Conservation (phyloP, 2,888 invertebrate species). For the Xestia c-nigrum region DNA sequence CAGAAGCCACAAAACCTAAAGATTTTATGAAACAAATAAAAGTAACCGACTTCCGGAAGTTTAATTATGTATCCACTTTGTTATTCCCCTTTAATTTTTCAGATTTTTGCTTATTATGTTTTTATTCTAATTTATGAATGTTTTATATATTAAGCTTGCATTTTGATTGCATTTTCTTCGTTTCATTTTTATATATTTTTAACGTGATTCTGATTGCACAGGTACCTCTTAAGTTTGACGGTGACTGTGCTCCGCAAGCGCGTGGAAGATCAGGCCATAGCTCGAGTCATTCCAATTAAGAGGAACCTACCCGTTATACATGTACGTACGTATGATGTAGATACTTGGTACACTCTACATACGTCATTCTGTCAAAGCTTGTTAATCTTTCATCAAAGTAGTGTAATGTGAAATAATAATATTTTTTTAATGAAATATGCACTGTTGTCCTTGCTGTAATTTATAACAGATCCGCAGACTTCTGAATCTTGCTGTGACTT, state of each 20-base stretch:
- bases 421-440: not conserved
- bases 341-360: not conserved
- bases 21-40: no score
- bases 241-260: slow-evolving; percentile 66
- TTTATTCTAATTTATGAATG: no score
- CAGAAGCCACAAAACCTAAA: no score
- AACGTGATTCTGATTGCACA: slow-evolving; percentile 38
- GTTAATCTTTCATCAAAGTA: no score
- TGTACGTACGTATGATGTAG: slow-evolving; percentile 63
- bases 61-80: no score
- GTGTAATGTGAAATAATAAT: not conserved
- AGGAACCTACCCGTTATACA: slow-evolving; percentile 72
- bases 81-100: no score
- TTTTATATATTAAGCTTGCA: no score
- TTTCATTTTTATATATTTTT: not conserved
- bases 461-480: not conserved
- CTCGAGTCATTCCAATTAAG: slow-evolving; percentile 62
- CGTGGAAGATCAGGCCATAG: slow-evolving; percentile 57
- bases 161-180: no score
- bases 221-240: slow-evolving; percentile 69
- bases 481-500: not conserved
- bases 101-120: no score
- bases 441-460: not conserved
- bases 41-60: no score
- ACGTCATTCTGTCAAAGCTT: not conserved